A percentile compares a stretch with the other conserved stretches of the same genome.
phyloP scores from a whole-genome alignment of 1,140 invertebrate genomes.

The Holotrichia oblita region DNA sequence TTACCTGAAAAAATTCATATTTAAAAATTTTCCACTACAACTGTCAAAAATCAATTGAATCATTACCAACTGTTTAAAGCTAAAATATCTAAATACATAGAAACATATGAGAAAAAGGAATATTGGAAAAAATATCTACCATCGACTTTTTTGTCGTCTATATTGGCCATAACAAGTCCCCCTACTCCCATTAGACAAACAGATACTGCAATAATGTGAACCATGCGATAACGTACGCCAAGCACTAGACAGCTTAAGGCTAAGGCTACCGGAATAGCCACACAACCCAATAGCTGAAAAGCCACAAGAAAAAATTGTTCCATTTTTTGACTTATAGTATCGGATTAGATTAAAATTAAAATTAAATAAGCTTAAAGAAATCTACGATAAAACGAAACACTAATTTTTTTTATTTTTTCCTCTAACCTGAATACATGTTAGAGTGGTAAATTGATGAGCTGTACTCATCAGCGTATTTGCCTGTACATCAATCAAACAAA shows the following conservation, averaged over 20 bases:
- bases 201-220: constrained; percentile 83
- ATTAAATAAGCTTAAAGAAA: constrained; percentile 40
- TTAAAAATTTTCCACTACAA: constrained; percentile 31
- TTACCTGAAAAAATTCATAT: constrained; percentile 73
- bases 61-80: not conserved
- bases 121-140: constrained; percentile 61
- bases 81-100: no score
- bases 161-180: constrained; percentile 85
- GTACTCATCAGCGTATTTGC: constrained; percentile 80
- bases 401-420: not conserved
- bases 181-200: constrained; percentile 85
- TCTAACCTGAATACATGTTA: constrained; percentile 70
- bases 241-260: constrained; percentile 76
- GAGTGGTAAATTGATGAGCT: constrained; percentile 75
- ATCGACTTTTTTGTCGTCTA: constrained; percentile 73
- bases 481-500: constrained; percentile 83
- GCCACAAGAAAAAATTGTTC: constrained; percentile 42
- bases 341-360: constrained; percentile 57
- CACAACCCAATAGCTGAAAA: constrained; percentile 86
- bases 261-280: constrained; percentile 84
- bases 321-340: not conserved
- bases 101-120: not conserved
- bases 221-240: constrained; percentile 75
- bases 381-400: not conserved
- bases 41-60: not conserved